These are phyloP conservation scores for Cantharis rustica DNA, from an alignment of 2,888 invertebrate species.

Conservation along the genomic window DNA sequence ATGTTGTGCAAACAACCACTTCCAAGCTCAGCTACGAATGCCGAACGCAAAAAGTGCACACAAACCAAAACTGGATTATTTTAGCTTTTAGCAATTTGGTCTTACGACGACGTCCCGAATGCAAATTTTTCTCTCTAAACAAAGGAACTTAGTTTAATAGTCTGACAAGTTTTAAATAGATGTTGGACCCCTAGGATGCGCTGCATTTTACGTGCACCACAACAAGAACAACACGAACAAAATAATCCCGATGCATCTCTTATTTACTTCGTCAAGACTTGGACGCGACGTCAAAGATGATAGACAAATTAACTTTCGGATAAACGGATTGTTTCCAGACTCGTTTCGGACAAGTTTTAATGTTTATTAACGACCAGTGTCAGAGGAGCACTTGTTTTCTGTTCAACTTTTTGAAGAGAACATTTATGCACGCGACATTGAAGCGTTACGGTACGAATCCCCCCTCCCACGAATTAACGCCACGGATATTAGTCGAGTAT, in stretches of 20 bases:
- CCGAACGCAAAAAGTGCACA: conserved; percentile 21
- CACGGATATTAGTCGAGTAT: too few relatives aligned
- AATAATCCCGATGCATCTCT: background rate
- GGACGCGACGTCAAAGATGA: background rate
- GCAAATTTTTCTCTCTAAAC: conserved; percentile 34
- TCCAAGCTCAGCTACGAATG: conserved; percentile 31
- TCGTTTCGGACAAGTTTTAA: background rate
- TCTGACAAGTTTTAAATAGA: conserved; percentile 33
- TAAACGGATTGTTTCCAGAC: background rate
- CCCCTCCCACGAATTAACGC: too few relatives aligned
- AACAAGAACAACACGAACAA: background rate
- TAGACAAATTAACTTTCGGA: background rate
- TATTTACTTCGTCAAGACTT: background rate
- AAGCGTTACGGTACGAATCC: background rate
- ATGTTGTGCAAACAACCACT: conserved; percentile 40
- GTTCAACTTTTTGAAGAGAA: background rate
- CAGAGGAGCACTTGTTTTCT: background rate
- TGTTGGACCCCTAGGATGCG: conserved; percentile 22
- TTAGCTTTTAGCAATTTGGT: conserved; percentile 28
- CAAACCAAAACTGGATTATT: conserved; percentile 38
- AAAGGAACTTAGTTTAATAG: conserved; percentile 34
- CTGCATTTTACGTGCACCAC: background rate
- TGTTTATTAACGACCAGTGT: background rate
- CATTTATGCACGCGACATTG: background rate
- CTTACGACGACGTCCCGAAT: conserved; percentile 15